Evolutionary conservation across 2,888 invertebrate genomes (phyloP), one percentile per base, ranked within the genome.

Genomic region (Branchipolynoe longqiensis): DNA sequence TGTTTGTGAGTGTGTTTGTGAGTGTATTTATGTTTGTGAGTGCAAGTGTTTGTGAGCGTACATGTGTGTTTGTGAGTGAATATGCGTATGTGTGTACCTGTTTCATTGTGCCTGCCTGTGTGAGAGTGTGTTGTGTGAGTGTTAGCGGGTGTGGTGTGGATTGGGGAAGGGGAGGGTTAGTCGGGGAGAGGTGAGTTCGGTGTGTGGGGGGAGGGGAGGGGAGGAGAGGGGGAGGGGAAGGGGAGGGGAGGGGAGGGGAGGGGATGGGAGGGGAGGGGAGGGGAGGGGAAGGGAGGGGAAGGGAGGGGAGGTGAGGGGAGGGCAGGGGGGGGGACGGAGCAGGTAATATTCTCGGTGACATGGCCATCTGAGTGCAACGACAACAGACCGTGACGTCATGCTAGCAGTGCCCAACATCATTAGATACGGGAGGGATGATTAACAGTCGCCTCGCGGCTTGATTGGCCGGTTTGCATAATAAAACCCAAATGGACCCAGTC

Each of bases 381-480:
- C 62, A 62, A 62, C 31, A 62, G 1, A 31, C 25, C 62, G 31
- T 62, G 62, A 62, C 62, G 62, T 31, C 62, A 62, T 62, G 62
- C 12, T 31, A 62, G 25, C 25, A 31, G n/a, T 31, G 31, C 62
- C 28, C 31, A 31, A 4, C 25, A 31, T 28, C 62, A 28, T 62
- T 12, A 56, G n/a, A 25, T 56, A 56, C 56, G n/a, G n/a, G n/a
- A n/a, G n/a, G n/a, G n/a, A n/a, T n/a, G n/a, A n/a, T n/a, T n/a
- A n/a, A n/a, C n/a, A n/a, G n/a, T n/a, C n/a, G n/a, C n/a, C n/a
- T n/a, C n/a, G n/a, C n/a, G n/a, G n/a, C n/a, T n/a, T n/a, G n/a
- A n/a, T n/a, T n/a, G n/a, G n/a, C n/a, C n/a, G n/a, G n/a, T n/a
- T n/a, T n/a, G n/a, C n/a, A n/a, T n/a, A n/a, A n/a, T n/a, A n/a